Conservation (phyloP, 1,140 invertebrate genomes). For the Drosophila melanogaster region DNA sequence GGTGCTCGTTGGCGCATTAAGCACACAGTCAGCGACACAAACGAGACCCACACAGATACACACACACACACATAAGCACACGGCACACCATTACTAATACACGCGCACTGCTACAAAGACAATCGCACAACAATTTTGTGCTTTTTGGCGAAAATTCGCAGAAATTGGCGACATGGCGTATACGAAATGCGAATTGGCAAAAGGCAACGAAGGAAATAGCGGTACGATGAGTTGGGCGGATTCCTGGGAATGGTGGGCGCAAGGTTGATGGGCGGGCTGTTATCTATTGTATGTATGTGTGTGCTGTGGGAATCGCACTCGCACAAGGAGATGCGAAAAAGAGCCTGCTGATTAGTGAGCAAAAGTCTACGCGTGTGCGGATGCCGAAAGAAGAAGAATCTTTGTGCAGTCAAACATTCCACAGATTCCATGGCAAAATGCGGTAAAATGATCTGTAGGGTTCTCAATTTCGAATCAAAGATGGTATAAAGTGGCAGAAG, state of each 20-base stretch:
- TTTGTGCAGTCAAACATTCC: too few species aligned
- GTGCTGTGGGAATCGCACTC: slow-evolving; percentile 27
- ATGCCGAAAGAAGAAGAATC: not conserved
- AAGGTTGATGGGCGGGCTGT: slow-evolving; percentile 9
- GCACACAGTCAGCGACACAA: slow-evolving; percentile 34
- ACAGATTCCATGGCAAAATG: too few species aligned
- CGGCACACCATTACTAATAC: not conserved
- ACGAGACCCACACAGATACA: slow-evolving; percentile 12
- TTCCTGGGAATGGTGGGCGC: not conserved
- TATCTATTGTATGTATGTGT: slow-evolving; percentile 18
- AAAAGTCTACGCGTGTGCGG: not conserved
- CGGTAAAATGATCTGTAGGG: too few species aligned
- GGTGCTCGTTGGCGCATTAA: slow-evolving; percentile 77
- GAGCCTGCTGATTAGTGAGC: slow-evolving; percentile 10
- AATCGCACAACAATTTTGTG: slow-evolving; percentile 63
- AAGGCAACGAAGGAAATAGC: slow-evolving; percentile 18
- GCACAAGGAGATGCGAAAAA: slow-evolving; percentile 12
- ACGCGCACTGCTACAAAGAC: slow-evolving; percentile 38
- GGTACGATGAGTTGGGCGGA: not conserved
- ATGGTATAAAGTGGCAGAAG: too few species aligned
- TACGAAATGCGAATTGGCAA: slow-evolving; percentile 55
- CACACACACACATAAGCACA: slow-evolving; percentile 21
- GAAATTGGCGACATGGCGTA: slow-evolving; percentile 70
- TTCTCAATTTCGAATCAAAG: too few species aligned
- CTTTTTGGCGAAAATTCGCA: slow-evolving; percentile 70